Base-by-base conservation (phyloP, 2,888 invertebrate species). In the Epirrita christyi region DNA sequence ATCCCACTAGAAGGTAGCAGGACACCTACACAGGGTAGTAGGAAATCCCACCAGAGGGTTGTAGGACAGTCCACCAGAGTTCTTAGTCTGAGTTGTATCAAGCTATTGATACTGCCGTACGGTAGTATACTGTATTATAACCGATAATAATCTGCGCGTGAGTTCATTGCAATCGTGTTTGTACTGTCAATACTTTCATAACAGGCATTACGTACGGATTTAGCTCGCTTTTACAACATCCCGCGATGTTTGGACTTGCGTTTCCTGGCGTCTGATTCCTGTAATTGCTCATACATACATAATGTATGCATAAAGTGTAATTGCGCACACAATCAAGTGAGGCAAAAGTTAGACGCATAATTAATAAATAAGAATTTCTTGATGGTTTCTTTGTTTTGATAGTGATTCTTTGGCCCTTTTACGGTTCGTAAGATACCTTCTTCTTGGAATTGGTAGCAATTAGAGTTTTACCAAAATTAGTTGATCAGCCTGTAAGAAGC, bases 211-310 rank as follows among this genome's bases (percentile, higher is more conserved):
- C 45, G 45, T 21, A 21, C 21, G 9, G 47, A 59, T 57, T 57
- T 41, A 55, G 61, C 38, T 28, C 38, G 9, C 36, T 38, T 55
- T 61, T 49, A 62, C 55, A 32, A 40, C 72, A 74, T 74, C 70
- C 68, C 54, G 55, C 60, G 48, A 54, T 78, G 78, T 76, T 78
- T 78, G 65, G 67, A 71, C 61, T 69, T 48, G 40, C 42, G 64
- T 65, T 75, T 78, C 78, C 78, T 47, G 43, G 38, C 57, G 36
- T 37, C 38, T 40, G 48, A 38, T 55, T 40, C 55, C 55, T 14
- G 15, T 46, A 51, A 56, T 42, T 56, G 46, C 46, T 11, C 36
- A 21, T 29, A 51, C 50, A 21, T 21, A 27, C 10, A 21, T 41
- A 10, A 64, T 28, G 53, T 60, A 36, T 15, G n/a, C 47, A 28